A percentile compares a stretch with the other conserved stretches of the same genome.
These are phyloP conservation scores for Acestrorhynchus altus DNA, from an alignment of 2,797 vertebrate species.

Conservation along the genomic window DNA sequence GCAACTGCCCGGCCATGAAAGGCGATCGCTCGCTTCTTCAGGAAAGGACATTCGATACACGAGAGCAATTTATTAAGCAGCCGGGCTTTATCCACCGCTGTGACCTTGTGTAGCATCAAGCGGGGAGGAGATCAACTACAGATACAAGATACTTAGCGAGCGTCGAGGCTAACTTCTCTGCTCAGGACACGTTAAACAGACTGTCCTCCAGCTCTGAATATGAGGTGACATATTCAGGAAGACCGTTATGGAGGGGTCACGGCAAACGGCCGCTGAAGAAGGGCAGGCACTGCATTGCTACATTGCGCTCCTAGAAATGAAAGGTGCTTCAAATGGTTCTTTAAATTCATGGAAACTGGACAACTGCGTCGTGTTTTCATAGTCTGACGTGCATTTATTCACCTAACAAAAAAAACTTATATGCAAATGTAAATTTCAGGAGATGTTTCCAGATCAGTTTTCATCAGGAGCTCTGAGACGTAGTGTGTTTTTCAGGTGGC, in stretches of 20 bases:
- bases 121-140: conserved; percentile 43
- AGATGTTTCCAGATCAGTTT: too few relatives aligned
- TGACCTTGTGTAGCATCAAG: conserved; percentile 48
- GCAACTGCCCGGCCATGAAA: conserved; percentile 41
- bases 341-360: too few relatives aligned
- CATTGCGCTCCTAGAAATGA: not conserved
- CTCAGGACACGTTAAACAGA: not conserved
- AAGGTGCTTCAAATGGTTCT: too few relatives aligned
- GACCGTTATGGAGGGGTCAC: not conserved
- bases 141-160: conserved; percentile 26
- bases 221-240: not conserved
- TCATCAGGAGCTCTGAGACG: too few relatives aligned
- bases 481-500: too few relatives aligned
- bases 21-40: conserved; percentile 48
- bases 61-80: conserved; percentile 53
- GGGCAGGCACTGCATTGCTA: not conserved
- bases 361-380: too few relatives aligned
- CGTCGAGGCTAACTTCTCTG: not conserved
- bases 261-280: not conserved
- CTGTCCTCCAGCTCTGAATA: not conserved
- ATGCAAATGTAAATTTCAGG: too few relatives aligned
- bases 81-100: conserved; percentile 32
- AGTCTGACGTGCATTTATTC: too few relatives aligned
- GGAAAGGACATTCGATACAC: conserved; percentile 52
- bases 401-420: too few relatives aligned